phyloP scores from a whole-genome alignment of 2,113 vertebrate species.

The Oriolus oriolus region DNA sequence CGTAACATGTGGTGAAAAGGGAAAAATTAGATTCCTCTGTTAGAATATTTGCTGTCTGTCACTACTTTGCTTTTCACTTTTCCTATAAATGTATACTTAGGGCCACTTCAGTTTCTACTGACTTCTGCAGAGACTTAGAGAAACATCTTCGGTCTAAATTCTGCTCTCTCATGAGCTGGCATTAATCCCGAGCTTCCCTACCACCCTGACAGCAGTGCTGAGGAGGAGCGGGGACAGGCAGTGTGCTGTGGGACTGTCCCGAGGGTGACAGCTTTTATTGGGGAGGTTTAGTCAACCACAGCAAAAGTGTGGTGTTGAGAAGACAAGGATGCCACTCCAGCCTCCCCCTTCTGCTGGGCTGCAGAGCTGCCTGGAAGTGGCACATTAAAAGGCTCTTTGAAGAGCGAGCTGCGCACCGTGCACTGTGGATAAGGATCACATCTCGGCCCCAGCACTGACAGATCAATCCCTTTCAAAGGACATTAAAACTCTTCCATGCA shows the following conservation, averaged over 20 bases:
- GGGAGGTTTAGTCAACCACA: neutral
- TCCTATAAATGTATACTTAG: neutral
- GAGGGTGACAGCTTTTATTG: neutral
- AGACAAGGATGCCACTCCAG: neutral
- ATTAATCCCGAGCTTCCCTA: neutral
- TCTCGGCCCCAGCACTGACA: neutral
- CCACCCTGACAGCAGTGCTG: neutral
- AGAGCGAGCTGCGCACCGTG: fast-evolving
- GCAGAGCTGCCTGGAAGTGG: neutral
- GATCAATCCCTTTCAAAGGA: neutral
- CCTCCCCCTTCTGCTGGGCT: neutral
- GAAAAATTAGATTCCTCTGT: neutral
- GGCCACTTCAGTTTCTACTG: neutral
- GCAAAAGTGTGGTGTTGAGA: neutral
- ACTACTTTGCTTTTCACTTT: neutral
- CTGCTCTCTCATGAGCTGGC: neutral
- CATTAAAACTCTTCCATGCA: neutral
- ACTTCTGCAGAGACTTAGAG: neutral
- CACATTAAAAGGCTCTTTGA: neutral
- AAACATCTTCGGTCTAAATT: neutral
- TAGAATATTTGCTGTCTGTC: neutral
- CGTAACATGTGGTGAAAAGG: neutral
- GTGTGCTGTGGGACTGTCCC: neutral
- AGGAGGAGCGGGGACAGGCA: neutral
- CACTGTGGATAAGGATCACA: neutral